Conservation (phyloP, 2,888 invertebrate species). For the Fragum whitleyi region DNA sequence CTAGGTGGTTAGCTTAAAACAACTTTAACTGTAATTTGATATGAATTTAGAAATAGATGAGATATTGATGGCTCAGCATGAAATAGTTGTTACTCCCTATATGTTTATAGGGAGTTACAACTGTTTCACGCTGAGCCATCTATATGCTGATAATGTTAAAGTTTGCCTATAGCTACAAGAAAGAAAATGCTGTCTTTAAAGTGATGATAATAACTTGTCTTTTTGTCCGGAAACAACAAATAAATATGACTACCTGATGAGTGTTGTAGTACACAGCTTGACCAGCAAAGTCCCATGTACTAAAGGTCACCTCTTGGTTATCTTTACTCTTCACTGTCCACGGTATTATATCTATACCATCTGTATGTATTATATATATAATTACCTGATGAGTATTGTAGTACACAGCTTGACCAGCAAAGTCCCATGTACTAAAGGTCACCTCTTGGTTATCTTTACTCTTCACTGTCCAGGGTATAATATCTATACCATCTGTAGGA, state of each 20-base stretch:
- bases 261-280: constrained; percentile 84
- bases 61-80: no score
- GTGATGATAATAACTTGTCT: no score
- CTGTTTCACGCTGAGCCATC: no score
- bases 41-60: no score
- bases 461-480: constrained; percentile 79
- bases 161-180: no score
- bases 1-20: no score
- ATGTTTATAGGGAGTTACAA: no score
- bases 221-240: no score
- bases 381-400: constrained; percentile 84
- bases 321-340: constrained; percentile 76
- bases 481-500: constrained; percentile 83
- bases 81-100: no score
- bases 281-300: constrained; percentile 84
- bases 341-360: constrained; percentile 82
- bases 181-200: no score
- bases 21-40: no score
- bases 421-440: constrained; percentile 82
- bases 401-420: constrained; percentile 84
- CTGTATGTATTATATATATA: constrained; percentile 80
- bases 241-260: constrained; percentile 81
- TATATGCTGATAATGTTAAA: no score
- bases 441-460: constrained; percentile 69
- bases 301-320: constrained; percentile 76